phyloP scores from a whole-genome alignment of 2,888 invertebrate genomes.

The Eristalis intricaria region DNA sequence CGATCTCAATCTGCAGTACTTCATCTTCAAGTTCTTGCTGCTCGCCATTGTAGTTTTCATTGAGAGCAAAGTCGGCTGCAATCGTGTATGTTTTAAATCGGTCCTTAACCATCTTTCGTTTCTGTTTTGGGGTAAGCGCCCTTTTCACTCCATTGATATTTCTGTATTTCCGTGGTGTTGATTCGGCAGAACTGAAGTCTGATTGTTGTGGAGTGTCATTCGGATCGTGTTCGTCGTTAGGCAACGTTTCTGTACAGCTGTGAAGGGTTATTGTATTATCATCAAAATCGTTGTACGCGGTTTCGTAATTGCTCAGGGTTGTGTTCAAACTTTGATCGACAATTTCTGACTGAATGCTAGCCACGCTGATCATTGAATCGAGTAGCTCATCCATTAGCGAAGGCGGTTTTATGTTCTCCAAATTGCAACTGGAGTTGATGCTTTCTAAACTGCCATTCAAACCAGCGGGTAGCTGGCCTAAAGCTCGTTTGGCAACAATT shows the following conservation, averaged over 20 bases:
- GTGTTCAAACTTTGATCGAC: conserved; percentile 83
- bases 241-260: conserved; percentile 82
- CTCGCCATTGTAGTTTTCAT: conserved; percentile 74
- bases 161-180: conserved; percentile 86
- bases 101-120: conserved; percentile 88
- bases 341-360: conserved; percentile 91
- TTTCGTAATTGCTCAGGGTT: conserved; percentile 81
- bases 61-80: conserved; percentile 83
- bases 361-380: conserved; percentile 92
- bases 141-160: conserved; percentile 76
- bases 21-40: conserved; percentile 77
- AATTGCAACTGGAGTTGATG: conserved; percentile 84
- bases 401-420: conserved; percentile 92
- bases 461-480: conserved; percentile 81
- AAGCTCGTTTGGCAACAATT: conserved; percentile 87
- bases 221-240: conserved; percentile 77
- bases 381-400: conserved; percentile 89
- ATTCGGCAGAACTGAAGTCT: conserved; percentile 88
- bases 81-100: conserved; percentile 93
- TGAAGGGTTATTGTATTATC: conserved; percentile 84
- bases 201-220: conserved; percentile 86
- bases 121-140: conserved; percentile 88
- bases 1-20: conserved; percentile 79
- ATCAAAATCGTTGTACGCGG: conserved; percentile 79
- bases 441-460: conserved; percentile 86